A percentile compares a stretch with the other conserved stretches of the same genome.
Conservation (phyloP, 2,797 vertebrate genomes). For the Lates japonicus region DNA sequence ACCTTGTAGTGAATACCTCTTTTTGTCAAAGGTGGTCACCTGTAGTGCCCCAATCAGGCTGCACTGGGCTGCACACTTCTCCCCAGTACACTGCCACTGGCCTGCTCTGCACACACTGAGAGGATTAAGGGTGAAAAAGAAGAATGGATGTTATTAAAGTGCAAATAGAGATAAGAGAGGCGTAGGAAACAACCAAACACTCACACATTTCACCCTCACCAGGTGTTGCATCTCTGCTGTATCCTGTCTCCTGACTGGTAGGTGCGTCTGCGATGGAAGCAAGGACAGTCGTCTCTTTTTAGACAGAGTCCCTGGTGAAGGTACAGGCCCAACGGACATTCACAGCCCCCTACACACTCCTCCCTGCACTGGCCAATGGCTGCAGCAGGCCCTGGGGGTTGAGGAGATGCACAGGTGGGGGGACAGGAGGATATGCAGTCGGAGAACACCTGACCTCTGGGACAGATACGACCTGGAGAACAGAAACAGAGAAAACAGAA, state of each 20-base stretch:
- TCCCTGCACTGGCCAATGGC: constrained; percentile 83
- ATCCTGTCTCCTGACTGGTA: constrained; percentile 86
- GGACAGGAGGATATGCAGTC: constrained; percentile 92
- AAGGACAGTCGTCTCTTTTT: constrained; percentile 86
- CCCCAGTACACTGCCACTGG: constrained; percentile 89
- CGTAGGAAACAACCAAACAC: not conserved
- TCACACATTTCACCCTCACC: constrained; percentile 79
- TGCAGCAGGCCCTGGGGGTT: constrained; percentile 35
- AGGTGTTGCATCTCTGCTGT: constrained; percentile 90
- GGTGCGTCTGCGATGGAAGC: constrained; percentile 87
- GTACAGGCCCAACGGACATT: constrained; percentile 87
- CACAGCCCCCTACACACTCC: constrained; percentile 91
- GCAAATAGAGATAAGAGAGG: not conserved
- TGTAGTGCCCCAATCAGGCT: constrained; percentile 86
- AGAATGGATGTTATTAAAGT: not conserved
- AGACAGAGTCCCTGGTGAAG: constrained; percentile 85
- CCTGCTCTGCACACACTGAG: constrained; percentile 88
- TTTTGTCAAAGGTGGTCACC: constrained; percentile 92
- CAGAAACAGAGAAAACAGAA: constrained; percentile 1
- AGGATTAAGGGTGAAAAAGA: not conserved
- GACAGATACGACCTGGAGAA: constrained; percentile 85
- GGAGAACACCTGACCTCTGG: constrained; percentile 86
- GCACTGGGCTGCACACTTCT: constrained; percentile 90
- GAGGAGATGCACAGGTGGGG: constrained; percentile 84
- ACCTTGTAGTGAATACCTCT: constrained; percentile 86